Conservation (phyloP, 2,797 vertebrate species). For the Thunnus albacares region DNA sequence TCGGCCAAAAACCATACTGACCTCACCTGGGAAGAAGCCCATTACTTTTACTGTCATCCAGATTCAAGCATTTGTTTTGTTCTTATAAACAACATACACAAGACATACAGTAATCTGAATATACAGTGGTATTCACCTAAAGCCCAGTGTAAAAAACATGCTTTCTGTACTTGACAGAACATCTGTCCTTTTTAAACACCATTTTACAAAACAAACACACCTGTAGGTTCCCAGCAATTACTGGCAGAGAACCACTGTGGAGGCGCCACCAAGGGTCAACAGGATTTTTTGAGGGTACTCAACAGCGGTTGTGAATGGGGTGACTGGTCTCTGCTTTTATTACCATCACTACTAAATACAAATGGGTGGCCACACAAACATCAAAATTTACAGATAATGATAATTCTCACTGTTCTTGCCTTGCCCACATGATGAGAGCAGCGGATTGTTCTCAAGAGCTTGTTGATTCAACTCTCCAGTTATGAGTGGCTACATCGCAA, state of each 20-base stretch:
- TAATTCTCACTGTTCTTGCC: background rate
- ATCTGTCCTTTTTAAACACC: background rate
- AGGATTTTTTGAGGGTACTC: background rate
- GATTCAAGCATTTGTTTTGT: background rate
- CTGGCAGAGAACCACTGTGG: background rate
- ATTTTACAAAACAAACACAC: background rate
- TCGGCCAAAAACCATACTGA: constrained; percentile 84
- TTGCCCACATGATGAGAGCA: background rate
- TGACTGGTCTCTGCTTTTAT: background rate
- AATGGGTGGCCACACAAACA: background rate
- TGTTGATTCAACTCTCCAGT: background rate
- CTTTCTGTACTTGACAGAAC: background rate
- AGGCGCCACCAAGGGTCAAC: background rate
- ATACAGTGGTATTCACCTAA: background rate
- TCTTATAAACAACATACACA: background rate
- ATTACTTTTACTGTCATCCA: constrained; percentile 13
- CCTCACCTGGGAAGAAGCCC: constrained; percentile 78
- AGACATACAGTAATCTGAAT: background rate
- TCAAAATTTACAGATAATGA: constrained; percentile 1
- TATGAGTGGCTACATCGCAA: background rate
- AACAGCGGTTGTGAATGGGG: background rate
- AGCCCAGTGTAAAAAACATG: background rate
- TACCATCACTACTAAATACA: background rate
- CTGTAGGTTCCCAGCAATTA: background rate
- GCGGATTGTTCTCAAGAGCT: background rate